Evolutionary conservation across 2,888 invertebrate species (phyloP).

Genomic region (Cheilosia pagana): DNA sequence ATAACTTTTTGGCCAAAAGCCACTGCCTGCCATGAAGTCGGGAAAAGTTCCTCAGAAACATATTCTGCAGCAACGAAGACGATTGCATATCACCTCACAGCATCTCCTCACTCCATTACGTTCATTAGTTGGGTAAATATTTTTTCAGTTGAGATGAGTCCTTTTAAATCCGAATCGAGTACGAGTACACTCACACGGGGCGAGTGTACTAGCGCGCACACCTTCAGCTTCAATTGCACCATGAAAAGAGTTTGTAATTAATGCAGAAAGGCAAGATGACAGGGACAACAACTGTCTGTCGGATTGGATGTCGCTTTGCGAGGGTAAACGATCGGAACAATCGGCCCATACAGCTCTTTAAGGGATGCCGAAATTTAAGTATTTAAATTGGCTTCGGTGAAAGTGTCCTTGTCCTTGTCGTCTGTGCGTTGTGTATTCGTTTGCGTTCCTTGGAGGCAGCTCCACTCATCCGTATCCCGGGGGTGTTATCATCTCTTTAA

Average conservation of each 20-base stretch:
- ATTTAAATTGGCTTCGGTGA: conserved; percentile 61
- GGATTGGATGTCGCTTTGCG: conserved; percentile 6
- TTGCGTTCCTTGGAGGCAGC: conserved; percentile 48
- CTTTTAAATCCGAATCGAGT: conserved; percentile 48
- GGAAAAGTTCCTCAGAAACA: conserved; percentile 53
- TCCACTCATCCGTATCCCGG: conserved; percentile 1
- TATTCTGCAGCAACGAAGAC: conserved; percentile 32
- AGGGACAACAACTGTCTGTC: conserved; percentile 20
- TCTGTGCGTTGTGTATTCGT: conserved; percentile 23
- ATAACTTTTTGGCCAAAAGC: conserved; percentile 71
- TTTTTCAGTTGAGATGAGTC: conserved; percentile 65
- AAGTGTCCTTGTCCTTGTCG: conserved; percentile 53
- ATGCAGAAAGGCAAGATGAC: conserved; percentile 37
- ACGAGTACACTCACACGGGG: conserved; percentile 30
- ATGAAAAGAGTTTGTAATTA: conserved; percentile 70
- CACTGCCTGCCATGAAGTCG: conserved; percentile 52
- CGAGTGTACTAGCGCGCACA: conserved; percentile 14
- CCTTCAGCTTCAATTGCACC: conserved; percentile 43
- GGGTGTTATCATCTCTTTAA: conserved; percentile 61
- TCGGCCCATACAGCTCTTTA: conserved; percentile 21
- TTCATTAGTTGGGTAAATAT: conserved; percentile 75
- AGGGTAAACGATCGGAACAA: conserved; percentile 47
- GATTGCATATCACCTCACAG: conserved; percentile 52
- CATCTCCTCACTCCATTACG: conserved; percentile 46
- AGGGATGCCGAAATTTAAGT: conserved; percentile 43